phyloP scores from a whole-genome alignment of 2,888 invertebrate genomes.

The Noctua janthe region DNA sequence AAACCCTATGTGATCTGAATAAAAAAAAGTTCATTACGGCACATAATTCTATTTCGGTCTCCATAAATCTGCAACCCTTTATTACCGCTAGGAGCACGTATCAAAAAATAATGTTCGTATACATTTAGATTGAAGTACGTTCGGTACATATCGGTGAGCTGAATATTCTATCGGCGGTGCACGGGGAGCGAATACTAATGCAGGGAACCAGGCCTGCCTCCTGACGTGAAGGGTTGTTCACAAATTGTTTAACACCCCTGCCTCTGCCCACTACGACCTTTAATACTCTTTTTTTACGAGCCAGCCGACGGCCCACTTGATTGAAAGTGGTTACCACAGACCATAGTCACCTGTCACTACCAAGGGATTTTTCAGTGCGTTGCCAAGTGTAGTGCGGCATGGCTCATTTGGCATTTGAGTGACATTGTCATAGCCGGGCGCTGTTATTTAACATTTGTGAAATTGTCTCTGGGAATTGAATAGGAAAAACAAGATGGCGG shows the following conservation, averaged over 20 bases:
- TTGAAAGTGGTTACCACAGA: slow-evolving; percentile 27
- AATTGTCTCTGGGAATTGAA: neutral
- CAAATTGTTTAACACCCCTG: slow-evolving; percentile 55
- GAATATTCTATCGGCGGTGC: slow-evolving; percentile 72
- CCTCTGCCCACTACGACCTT: slow-evolving; percentile 9
- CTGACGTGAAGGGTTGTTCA: slow-evolving; percentile 35
- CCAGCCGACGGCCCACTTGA: neutral
- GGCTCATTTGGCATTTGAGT: neutral
- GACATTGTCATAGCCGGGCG: neutral
- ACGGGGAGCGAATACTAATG: slow-evolving; percentile 70
- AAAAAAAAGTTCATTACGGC: slow-evolving; percentile 17
- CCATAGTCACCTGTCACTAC: neutral
- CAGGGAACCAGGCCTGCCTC: slow-evolving; percentile 7
- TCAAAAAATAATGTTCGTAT: slow-evolving; percentile 70
- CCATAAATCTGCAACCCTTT: slow-evolving; percentile 55
- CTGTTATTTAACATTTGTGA: neutral
- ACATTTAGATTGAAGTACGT: slow-evolving; percentile 72
- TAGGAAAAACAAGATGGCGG: neutral
- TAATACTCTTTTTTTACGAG: slow-evolving; percentile 16
- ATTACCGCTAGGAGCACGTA: slow-evolving; percentile 67
- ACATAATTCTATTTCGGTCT: slow-evolving; percentile 52
- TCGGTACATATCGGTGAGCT: slow-evolving; percentile 64
- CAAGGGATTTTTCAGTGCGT: neutral
- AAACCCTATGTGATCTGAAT: slow-evolving; percentile 31
- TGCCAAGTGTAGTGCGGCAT: neutral